Percentiles rank a stretch among this genome's conserved stretches.
phyloP scores from a whole-genome alignment of 2,797 vertebrate genomes.

The Chelon labrosus region DNA sequence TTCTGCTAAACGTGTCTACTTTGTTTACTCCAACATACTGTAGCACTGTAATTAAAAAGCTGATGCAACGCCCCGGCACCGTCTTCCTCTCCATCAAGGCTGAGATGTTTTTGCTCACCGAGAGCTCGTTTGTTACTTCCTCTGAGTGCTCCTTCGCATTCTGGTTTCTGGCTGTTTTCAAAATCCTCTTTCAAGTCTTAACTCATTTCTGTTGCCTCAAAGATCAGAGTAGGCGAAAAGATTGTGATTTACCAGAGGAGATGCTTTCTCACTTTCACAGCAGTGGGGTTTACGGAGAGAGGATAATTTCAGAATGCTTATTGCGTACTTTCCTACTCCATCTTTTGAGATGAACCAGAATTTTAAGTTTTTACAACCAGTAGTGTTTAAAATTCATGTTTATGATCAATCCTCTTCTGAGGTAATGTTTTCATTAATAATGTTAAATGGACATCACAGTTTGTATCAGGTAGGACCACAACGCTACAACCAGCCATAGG shows the following conservation, averaged over 20 bases:
- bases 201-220: constrained; percentile 42
- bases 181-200: constrained; percentile 59
- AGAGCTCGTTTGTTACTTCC: constrained; percentile 49
- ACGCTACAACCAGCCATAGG: background rate
- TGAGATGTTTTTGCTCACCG: constrained; percentile 27
- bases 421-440: background rate
- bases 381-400: background rate
- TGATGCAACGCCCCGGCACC: constrained; percentile 43
- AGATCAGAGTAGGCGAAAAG: constrained; percentile 43
- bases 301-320: constrained; percentile 17
- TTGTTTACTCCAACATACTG: constrained; percentile 51
- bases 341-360: background rate
- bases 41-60: constrained; percentile 55
- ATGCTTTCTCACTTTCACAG: constrained; percentile 25
- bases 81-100: constrained; percentile 52
- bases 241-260: constrained; percentile 45
- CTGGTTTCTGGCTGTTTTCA: constrained; percentile 39
- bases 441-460: background rate
- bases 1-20: constrained; percentile 35
- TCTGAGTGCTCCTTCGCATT: constrained; percentile 37
- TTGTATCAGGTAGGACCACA: background rate
- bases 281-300: constrained; percentile 27
- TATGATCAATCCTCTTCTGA: background rate
- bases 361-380: background rate
- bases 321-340: constrained; percentile 16